Evolutionary conservation across 1,140 invertebrate species (phyloP).

Genomic region (Sitobion miscanthi): DNA sequence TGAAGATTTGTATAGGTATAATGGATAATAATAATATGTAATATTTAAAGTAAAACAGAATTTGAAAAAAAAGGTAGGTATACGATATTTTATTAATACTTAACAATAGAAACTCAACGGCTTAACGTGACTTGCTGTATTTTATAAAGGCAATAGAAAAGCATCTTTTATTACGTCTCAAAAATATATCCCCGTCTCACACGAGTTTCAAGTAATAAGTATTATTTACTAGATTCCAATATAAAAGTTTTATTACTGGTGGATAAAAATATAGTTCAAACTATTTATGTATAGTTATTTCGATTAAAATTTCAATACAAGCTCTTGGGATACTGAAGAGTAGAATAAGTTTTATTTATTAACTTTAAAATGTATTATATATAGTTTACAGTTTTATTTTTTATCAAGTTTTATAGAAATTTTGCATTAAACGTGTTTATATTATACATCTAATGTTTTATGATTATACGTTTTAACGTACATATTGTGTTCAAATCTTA

Average conservation of each 20-base stretch:
- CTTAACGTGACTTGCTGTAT: neutral
- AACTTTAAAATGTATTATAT: conserved; percentile 33
- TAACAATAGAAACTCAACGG: neutral
- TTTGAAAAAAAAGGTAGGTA: neutral
- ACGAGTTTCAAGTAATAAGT: neutral
- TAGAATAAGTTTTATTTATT: conserved; percentile 35
- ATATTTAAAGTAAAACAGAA: neutral
- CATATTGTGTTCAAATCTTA: neutral
- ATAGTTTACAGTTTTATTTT: neutral
- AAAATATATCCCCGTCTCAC: neutral
- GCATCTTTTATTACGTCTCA: conserved; percentile 5
- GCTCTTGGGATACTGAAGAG: neutral
- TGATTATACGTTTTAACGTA: neutral
- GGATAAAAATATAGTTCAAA: neutral
- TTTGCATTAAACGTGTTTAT: neutral
- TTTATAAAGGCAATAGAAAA: neutral
- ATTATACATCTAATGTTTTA: neutral
- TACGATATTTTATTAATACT: neutral
- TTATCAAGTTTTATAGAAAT: conserved; percentile 12
- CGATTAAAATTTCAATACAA: conserved; percentile 18
- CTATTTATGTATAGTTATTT: neutral
- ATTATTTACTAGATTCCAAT: conserved; percentile 4
- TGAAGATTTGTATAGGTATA: neutral
- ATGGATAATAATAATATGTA: neutral
- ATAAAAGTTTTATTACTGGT: conserved; percentile 3